Conservation (phyloP, 2,797 vertebrate species). For the Ctenochaetus hawaiiensis region DNA sequence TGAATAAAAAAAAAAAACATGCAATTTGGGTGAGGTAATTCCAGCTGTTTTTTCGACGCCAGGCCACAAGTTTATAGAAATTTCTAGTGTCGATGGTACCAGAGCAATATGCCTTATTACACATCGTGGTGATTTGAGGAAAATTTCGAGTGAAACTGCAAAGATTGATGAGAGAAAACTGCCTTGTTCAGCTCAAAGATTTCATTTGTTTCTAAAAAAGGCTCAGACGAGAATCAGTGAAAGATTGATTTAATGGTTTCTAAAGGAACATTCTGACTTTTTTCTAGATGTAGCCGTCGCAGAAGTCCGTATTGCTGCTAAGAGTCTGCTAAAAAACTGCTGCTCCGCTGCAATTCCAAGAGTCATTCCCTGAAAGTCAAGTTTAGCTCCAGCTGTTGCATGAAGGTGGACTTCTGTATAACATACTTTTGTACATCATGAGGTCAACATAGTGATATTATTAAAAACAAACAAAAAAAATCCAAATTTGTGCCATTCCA, state of each 20-base stretch:
- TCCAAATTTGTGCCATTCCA: neutral
- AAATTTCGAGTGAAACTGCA: neutral
- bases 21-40: conserved; percentile 15
- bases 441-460: neutral
- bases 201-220: conserved; percentile 13
- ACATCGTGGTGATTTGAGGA: neutral
- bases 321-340: conserved; percentile 15
- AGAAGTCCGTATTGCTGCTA: conserved; percentile 29
- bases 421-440: neutral
- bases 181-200: conserved; percentile 8
- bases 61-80: conserved; percentile 19
- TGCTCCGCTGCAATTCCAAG: conserved; percentile 10
- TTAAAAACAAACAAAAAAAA: neutral
- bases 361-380: neutral
- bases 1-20: conserved; percentile 1
- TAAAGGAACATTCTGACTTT: neutral
- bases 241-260: neutral
- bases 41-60: neutral
- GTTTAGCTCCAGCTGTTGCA: neutral
- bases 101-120: conserved; percentile 50
- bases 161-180: neutral
- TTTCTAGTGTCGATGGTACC: neutral
- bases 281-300: conserved; percentile 21
- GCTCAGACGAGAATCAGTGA: neutral
- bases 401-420: conserved; percentile 13